Evolutionary conservation across 2,888 invertebrate species (phyloP).

Genomic region (Ichneumon xanthorius): DNA sequence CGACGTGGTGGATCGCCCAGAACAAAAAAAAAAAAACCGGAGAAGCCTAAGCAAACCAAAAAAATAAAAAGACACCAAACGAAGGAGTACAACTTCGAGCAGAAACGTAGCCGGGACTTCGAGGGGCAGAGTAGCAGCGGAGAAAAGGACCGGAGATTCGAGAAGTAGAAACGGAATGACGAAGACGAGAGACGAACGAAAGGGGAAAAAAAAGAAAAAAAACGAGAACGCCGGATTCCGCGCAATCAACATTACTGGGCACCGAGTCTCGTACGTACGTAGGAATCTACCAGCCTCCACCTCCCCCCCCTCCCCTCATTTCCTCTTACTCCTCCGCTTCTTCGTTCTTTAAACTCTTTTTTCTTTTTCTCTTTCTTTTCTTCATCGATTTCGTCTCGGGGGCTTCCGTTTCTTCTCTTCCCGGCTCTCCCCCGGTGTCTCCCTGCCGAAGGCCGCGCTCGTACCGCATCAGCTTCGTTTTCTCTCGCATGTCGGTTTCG

Average conservation of each 20-base stretch:
- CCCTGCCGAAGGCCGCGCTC: background rate
- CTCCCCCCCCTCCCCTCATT: constrained; percentile 60
- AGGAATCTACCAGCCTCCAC: constrained; percentile 29
- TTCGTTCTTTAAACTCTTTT: constrained; percentile 10
- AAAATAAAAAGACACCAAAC: constrained; percentile 7
- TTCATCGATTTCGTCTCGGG: constrained; percentile 35
- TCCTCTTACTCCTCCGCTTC: constrained; percentile 58
- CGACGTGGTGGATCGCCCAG: constrained; percentile 15
- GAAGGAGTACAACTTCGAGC: constrained; percentile 11
- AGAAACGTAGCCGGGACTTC: background rate
- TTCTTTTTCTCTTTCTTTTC: constrained; percentile 3
- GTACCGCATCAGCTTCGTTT: constrained; percentile 2
- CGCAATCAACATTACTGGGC: constrained; percentile 80
- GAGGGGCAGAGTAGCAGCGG: constrained; percentile 47
- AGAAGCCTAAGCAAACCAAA: background rate
- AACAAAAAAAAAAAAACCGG: background rate
- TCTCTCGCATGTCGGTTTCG: constrained; percentile 19
- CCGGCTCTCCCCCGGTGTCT: background rate
- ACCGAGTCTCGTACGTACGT: constrained; percentile 68
- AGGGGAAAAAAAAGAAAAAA: constrained; percentile 57
- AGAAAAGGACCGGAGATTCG: constrained; percentile 18
- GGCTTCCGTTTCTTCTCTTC: constrained; percentile 27
- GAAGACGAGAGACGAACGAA: constrained; percentile 65
- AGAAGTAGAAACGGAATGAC: constrained; percentile 26
- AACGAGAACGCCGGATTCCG: constrained; percentile 73